These are phyloP conservation scores for Myotis myotis DNA, from an alignment of 2,797 vertebrate genomes.

Conservation along the genomic window DNA sequence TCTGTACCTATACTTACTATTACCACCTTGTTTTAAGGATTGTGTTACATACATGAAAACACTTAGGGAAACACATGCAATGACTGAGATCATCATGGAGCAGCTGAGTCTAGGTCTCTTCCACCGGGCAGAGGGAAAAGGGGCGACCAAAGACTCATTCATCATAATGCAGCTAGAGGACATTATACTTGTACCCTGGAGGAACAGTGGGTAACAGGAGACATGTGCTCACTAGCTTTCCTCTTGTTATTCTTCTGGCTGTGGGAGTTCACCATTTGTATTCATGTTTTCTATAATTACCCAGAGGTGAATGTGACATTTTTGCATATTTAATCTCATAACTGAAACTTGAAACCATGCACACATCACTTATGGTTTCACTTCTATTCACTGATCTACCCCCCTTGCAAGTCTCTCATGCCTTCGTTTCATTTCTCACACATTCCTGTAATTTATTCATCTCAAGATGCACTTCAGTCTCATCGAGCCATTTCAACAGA, in stretches of 20 bases:
- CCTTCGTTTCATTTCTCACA: conserved; percentile 40
- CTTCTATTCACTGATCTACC: not conserved
- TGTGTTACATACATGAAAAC: not conserved
- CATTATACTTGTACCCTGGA: not conserved
- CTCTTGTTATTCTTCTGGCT: conserved; percentile 13
- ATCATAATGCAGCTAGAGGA: not conserved
- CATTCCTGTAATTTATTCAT: conserved; percentile 72
- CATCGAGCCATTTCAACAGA: conserved; percentile 72
- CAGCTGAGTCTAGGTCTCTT: not conserved
- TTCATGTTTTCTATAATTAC: conserved; percentile 21
- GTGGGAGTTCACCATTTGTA: conserved; percentile 21
- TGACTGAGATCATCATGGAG: not conserved
- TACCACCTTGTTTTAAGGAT: not conserved
- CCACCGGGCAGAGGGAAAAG: not conserved
- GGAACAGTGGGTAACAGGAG: too few species aligned
- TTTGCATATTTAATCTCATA: conserved; percentile 70
- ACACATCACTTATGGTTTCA: conserved; percentile 23
- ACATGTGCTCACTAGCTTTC: not conserved
- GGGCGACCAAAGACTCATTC: not conserved
- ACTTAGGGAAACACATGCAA: not conserved
- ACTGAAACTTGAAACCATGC: conserved; percentile 40
- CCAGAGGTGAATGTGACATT: conserved; percentile 46
- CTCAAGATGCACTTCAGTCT: conserved; percentile 72
- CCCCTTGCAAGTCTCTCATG: not conserved
- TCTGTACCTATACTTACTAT: too few species aligned